These are phyloP conservation scores for Poecilia latipinna DNA, from an alignment of 2,113 vertebrate genomes.

Conservation along the genomic window DNA sequence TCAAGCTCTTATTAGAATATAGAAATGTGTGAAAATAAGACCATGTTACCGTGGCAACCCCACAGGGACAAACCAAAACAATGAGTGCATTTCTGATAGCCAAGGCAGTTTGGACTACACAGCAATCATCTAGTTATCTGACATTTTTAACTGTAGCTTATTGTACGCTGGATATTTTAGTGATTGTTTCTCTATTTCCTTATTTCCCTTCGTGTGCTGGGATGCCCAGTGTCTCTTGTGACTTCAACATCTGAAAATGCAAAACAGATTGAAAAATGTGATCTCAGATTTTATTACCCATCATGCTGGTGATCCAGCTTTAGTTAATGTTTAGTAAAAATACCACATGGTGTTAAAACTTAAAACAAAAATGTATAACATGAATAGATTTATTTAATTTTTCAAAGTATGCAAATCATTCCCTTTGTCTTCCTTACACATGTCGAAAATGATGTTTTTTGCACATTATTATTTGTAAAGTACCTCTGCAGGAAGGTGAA, in stretches of 20 bases:
- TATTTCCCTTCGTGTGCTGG: too few relatives aligned
- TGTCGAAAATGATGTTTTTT: too few relatives aligned
- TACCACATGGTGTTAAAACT: too few relatives aligned
- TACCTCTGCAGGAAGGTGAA: too few relatives aligned
- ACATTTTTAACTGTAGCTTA: not conserved
- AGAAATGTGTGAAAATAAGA: not conserved
- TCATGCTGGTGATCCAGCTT: not conserved
- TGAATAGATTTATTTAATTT: not conserved
- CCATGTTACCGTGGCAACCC: not conserved
- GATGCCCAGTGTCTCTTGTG: not conserved
- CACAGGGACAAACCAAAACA: not conserved
- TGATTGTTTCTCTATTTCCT: not conserved
- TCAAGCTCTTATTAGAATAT: too few relatives aligned
- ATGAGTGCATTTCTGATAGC: not conserved
- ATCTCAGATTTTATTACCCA: too few relatives aligned
- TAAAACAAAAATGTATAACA: not conserved
- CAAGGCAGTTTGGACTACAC: not conserved
- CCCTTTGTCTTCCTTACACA: too few relatives aligned
- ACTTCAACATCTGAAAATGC: too few relatives aligned
- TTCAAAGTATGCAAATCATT: too few relatives aligned
- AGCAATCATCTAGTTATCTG: not conserved
- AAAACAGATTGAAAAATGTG: too few relatives aligned
- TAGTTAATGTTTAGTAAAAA: not conserved
- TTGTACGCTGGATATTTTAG: not conserved
- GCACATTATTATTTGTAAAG: too few relatives aligned